phyloP scores from a whole-genome alignment of 2,113 vertebrate genomes.

The Ctenodactylus gundi region DNA sequence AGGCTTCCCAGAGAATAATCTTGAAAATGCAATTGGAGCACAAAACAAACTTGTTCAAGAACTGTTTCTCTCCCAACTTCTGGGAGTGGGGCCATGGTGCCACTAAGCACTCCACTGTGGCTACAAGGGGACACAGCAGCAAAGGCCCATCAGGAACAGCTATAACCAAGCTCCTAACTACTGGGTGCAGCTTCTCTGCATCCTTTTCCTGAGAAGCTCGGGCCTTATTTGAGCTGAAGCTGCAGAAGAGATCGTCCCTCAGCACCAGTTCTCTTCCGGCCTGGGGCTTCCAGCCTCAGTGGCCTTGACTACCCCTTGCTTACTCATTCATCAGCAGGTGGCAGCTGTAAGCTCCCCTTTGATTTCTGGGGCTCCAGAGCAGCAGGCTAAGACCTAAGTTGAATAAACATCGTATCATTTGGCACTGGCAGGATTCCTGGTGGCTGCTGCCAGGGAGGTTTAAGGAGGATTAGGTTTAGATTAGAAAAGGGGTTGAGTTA shows the following conservation, averaged over 20 bases:
- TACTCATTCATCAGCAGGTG: conserved; percentile 37
- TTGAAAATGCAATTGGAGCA: not conserved
- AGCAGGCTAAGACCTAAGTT: conserved; percentile 39
- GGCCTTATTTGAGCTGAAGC: conserved; percentile 51
- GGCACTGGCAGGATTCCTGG: conserved; percentile 70
- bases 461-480: conserved; percentile 79
- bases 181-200: not conserved
- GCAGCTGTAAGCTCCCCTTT: conserved; percentile 2
- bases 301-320: conserved; percentile 43
- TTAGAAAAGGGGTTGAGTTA: conserved; percentile 64
- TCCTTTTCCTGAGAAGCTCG: not conserved
- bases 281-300: too few species aligned
- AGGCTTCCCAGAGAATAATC: not conserved
- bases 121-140: not conserved
- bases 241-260: conserved; percentile 32
- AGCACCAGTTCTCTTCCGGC: too few species aligned
- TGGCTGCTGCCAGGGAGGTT: conserved; percentile 72
- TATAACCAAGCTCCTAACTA: conserved; percentile 18
- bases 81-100: not conserved
- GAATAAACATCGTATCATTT: conserved; percentile 65
- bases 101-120: not conserved
- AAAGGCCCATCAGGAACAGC: not conserved
- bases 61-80: not conserved
- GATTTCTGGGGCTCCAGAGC: conserved; percentile 41
- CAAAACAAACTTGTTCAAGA: not conserved